Evolutionary conservation across 2,888 invertebrate species (phyloP).

Genomic region (Chaitophorus viminalis): DNA sequence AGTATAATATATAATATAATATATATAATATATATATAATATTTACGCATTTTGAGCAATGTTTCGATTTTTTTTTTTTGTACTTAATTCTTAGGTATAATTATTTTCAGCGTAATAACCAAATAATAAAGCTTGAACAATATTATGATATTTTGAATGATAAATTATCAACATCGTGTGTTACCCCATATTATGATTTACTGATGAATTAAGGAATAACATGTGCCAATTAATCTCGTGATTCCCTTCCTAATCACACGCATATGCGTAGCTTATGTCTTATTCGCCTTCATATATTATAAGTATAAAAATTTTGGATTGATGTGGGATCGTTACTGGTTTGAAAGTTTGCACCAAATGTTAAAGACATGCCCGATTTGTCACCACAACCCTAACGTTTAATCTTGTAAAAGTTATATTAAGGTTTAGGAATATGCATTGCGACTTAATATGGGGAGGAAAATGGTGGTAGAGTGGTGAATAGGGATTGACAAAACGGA

Average conservation of each 20-base stretch:
- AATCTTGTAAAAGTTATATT: conserved; percentile 60
- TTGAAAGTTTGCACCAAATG: conserved; percentile 59
- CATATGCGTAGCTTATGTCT: conserved; percentile 23
- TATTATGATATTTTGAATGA: conserved; percentile 1
- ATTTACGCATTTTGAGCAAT: no score
- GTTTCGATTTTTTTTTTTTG: no score
- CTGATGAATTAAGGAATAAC: conserved; percentile 39
- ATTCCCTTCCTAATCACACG: conserved; percentile 35
- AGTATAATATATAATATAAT: no score
- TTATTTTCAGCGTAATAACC: no score
- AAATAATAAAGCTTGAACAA: background rate
- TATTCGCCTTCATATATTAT: background rate
- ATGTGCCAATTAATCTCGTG: conserved; percentile 20
- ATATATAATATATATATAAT: no score
- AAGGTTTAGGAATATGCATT: conserved; percentile 57
- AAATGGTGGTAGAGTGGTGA: background rate
- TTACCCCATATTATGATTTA: conserved; percentile 10
- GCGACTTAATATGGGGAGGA: background rate
- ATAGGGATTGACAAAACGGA: conserved; percentile 56
- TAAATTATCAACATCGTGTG: conserved; percentile 15
- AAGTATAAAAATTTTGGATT: conserved; percentile 25
- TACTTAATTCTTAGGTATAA: no score
- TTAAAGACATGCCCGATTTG: conserved; percentile 58
- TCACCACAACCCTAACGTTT: conserved; percentile 56
- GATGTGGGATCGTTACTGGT: conserved; percentile 53